Base-by-base conservation (phyloP, 92 coral and sea anemone genomes). In the Heliopora coerulea region DNA sequence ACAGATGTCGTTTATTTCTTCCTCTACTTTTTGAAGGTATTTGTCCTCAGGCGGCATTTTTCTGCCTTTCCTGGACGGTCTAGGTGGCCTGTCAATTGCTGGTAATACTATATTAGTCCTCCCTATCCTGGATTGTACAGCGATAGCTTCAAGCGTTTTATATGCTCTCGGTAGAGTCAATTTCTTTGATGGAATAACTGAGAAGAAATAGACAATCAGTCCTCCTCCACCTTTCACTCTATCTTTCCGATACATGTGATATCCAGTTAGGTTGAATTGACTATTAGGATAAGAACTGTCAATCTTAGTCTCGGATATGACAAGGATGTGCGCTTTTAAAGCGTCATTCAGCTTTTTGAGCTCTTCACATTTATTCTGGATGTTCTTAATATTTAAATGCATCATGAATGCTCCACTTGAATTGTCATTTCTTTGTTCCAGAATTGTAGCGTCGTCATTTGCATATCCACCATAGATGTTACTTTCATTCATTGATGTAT, bases 61-160 rank as follows among this genome's bases (percentile, higher is more conserved):
- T n/a, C n/a, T n/a, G n/a, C n/a, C n/a, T n/a, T n/a, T n/a, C 13
- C 42, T 52, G 9, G 75, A 26, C 1, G 17, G 12, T 49, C 19
- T 48, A 3, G 85, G 89, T 8, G 89, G 80, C 62, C 89, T 59
- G 58, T 85, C 75, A 23, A 75, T 41, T 2, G 80, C 85, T 1
- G 49, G 28, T 15, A 79, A 78, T 4, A 41, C 35, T 6, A 84
- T 29, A n/a, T 26, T 67, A 59, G 44, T 74, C 8, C 35, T 50
- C 54, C 19, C 60, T 1, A 85, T 7, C 44, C 37, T 29, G n/a
- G 80, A 75, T 24, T 80, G 70, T 18, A 84, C 42, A 9, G 50
- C 79, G 5, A 84, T 52, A 9, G 65, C 23, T 58, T 84, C 84
- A 19, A 74, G 33, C 21, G 81, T 84, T n/a, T 54, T 62, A 50